phyloP scores from a whole-genome alignment of 2,888 invertebrate genomes.

The Perizoma flavofasciatum region DNA sequence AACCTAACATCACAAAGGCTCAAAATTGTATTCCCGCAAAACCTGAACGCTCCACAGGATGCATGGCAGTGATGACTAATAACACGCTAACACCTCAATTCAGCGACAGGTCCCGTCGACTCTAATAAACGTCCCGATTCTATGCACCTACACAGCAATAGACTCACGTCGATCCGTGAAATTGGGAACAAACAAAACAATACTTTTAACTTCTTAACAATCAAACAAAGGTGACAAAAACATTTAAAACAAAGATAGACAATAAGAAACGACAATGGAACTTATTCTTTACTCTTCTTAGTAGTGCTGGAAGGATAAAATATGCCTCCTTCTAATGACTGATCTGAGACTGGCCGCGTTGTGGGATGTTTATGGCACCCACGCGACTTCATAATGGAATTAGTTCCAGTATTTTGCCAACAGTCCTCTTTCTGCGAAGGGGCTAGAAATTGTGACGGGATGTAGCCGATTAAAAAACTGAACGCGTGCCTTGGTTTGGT shows the following conservation, averaged over 20 bases:
- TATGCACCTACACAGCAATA: conserved; percentile 61
- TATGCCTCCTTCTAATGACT: conserved; percentile 70
- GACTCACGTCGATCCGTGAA: conserved; percentile 67
- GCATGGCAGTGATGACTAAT: conserved; percentile 59
- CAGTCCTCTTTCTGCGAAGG: conserved; percentile 72
- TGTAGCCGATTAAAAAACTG: conserved; percentile 60
- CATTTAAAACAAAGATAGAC: conserved; percentile 69
- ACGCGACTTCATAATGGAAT: conserved; percentile 80
- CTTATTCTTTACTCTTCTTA: conserved; percentile 63
- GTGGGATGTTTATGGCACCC: conserved; percentile 78
- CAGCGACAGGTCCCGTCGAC: conserved; percentile 68
- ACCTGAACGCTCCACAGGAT: conserved; percentile 37
- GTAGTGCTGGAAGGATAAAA: conserved; percentile 63
- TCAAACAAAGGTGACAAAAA: conserved; percentile 69
- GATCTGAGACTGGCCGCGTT: conserved; percentile 68
- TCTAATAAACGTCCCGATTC: conserved; percentile 77
- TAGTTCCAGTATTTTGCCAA: conserved; percentile 82
- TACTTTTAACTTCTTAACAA: conserved; percentile 78
- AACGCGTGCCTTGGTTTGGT: conserved; percentile 67
- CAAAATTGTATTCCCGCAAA: conserved; percentile 19
- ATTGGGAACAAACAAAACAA: conserved; percentile 70
- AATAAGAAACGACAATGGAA: conserved; percentile 57
- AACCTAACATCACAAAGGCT: conserved; percentile 24
- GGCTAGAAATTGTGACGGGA: conserved; percentile 60
- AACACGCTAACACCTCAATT: conserved; percentile 66